Conservation (phyloP, 2,888 invertebrate genomes). For the Halictus ligatus region DNA sequence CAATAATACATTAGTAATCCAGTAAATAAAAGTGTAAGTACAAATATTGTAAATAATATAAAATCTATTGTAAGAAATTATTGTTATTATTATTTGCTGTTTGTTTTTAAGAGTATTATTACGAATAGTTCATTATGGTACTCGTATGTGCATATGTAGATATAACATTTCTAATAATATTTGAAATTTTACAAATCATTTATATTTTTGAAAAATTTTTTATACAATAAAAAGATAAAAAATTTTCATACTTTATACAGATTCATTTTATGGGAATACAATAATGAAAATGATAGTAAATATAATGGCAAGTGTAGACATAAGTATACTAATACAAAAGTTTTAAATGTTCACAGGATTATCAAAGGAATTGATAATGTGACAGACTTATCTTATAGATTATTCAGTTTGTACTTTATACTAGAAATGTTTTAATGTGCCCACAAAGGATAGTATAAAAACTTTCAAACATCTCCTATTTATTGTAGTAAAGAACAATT, state of each 20-base stretch:
- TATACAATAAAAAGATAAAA: neutral
- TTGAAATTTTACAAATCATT: neutral
- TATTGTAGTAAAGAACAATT: neutral
- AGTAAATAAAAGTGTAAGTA: conserved; percentile 3
- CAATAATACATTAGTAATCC: neutral
- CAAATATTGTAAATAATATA: neutral
- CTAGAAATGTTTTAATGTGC: neutral
- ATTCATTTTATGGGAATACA: neutral
- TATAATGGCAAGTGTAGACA: neutral
- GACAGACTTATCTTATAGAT: neutral
- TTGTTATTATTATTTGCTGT: neutral
- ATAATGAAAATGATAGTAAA: neutral
- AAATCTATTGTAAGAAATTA: neutral
- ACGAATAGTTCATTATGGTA: neutral
- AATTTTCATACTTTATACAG: neutral
- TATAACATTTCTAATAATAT: neutral
- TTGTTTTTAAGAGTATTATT: neutral
- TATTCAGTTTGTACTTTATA: neutral
- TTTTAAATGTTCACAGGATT: neutral
- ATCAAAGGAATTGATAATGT: neutral
- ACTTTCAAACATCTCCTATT: neutral
- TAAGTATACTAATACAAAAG: neutral
- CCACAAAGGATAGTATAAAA: neutral
- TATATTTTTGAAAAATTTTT: neutral
- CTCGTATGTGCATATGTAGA: neutral